Evolutionary conservation across 2,113 vertebrate genomes (phyloP), one percentile per base, ranked within the genome.

Genomic region (Apteryx owenii): DNA sequence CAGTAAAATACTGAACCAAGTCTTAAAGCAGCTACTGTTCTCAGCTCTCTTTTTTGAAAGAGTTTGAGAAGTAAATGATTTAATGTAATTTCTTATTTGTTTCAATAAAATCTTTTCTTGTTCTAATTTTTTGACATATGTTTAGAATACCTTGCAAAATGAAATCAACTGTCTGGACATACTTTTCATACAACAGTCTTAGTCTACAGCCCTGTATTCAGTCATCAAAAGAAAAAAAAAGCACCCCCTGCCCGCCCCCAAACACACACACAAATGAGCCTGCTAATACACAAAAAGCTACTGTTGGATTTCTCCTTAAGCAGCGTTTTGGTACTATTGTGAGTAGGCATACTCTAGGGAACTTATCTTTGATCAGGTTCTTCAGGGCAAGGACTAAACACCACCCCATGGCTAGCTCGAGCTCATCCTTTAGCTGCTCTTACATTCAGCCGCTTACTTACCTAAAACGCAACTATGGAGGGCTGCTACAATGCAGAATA

Each of bases 401-500:
- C 3, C 8, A 9, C 29, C 40, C 22, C 8, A 0, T 12, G 12
- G 12, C 1, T 25, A 53, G 36, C 36, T 56, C 23, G 33, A 2
- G 7, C 0, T 46, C 4, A 51, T 3, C 66, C 56, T 81, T 51
- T 3, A 33, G 29, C 33, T 48, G 20, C 9, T 23, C 53, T 25
- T 21, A 14, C 4, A 3, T 56, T 68, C 46, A 31, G 11, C n/a
- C 0, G 3, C 46, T 68, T 10, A 6, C 46, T 68, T 10, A 6
- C 25, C 60, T 71, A 7, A 8, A 33, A 10, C 5, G 40, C 8
- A 0, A 38, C 38, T 26, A 7, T 0, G 0, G 36, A 51, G 33
- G 15, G 50, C 38, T 53, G 60, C 62, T 18, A 5, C 19, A 65
- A 19, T 25, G 69, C 48, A 10, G 62, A 65, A 66, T 26, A 42